Conservation (phyloP, 2,113 vertebrate genomes). For the Mirounga angustirostris region DNA sequence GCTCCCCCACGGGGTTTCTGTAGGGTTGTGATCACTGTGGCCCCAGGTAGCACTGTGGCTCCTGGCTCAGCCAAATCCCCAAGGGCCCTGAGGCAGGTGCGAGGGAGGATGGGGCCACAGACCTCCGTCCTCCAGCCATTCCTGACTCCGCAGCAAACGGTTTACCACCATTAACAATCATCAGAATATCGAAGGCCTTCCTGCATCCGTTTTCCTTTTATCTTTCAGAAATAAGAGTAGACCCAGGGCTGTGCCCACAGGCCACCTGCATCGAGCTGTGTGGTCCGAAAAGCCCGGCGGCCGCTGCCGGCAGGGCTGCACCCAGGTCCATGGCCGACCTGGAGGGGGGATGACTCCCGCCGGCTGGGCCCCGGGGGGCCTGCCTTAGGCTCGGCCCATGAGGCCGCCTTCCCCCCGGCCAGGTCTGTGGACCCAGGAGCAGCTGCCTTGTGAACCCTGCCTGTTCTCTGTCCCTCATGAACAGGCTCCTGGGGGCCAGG, state of each 20-base stretch:
- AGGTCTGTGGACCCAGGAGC: rapidly evolving
- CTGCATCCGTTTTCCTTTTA: neutral
- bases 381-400: neutral
- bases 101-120: rapidly evolving
- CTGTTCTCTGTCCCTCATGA: neutral
- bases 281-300: neutral
- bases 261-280: too few species aligned
- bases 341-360: neutral
- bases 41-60: neutral
- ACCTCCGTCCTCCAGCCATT: rapidly evolving
- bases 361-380: rapidly evolving
- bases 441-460: rapidly evolving
- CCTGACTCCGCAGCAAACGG: rapidly evolving
- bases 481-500: rapidly evolving
- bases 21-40: neutral
- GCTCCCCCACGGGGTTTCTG: neutral
- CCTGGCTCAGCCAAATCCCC: neutral
- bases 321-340: neutral
- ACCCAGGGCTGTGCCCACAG: neutral
- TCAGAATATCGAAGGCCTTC: rapidly evolving
- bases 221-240: neutral
- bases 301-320: neutral
- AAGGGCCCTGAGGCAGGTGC: rapidly evolving
- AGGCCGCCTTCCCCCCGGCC: neutral
- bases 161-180: rapidly evolving